These are phyloP conservation scores for Daphoenositta chrysoptera DNA, from an alignment of 2,113 vertebrate genomes.

Conservation along the genomic window DNA sequence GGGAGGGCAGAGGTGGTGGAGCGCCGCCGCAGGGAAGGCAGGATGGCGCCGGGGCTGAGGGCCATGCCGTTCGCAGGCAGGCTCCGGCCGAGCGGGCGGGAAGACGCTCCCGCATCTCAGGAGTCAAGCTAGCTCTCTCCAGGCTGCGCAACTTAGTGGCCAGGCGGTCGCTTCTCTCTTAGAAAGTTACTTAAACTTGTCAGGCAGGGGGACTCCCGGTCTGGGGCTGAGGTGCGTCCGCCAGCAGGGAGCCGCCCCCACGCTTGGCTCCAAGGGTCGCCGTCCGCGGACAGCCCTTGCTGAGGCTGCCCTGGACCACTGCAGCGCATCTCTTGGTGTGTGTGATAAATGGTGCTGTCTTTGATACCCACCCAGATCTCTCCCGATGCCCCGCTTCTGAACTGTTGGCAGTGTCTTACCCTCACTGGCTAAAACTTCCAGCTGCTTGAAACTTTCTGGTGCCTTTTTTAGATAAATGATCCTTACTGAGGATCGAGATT, in stretches of 20 bases:
- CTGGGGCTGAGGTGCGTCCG: background rate
- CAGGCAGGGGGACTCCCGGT: fast-evolving
- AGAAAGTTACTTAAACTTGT: background rate
- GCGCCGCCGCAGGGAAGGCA: background rate
- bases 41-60: background rate
- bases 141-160: fast-evolving
- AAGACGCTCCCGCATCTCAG: fast-evolving
- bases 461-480: background rate
- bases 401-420: background rate
- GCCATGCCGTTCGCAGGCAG: background rate
- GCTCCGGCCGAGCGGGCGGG: background rate
- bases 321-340: no score
- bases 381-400: background rate
- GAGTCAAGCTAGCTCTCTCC: fast-evolving
- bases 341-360: fast-evolving
- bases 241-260: background rate
- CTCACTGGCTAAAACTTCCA: fast-evolving
- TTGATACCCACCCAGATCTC: fast-evolving
- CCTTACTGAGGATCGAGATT: background rate
- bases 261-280: no score
- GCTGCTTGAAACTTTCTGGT: background rate
- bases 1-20: background rate
- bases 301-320: background rate
- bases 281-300: no score
- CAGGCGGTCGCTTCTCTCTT: no score